These are phyloP conservation scores for Aproaerema taeniolella DNA, from an alignment of 2,888 invertebrate genomes.

Conservation along the genomic window DNA sequence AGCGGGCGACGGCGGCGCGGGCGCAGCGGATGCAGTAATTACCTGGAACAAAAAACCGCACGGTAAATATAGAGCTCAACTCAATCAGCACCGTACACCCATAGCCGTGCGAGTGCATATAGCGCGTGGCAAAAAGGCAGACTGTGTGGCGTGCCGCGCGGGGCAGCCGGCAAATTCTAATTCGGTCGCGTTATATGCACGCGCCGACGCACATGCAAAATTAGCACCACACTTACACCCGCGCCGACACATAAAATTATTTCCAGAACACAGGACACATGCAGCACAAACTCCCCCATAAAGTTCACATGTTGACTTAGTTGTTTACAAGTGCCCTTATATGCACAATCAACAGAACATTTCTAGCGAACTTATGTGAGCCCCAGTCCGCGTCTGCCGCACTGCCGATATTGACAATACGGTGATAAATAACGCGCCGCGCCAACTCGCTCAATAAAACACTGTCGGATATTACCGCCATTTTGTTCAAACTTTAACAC, in stretches of 20 bases:
- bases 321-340: too few relatives aligned
- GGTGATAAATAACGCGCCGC: constrained; percentile 34
- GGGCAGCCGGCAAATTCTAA: constrained; percentile 41
- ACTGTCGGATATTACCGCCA: constrained; percentile 18
- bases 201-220: constrained; percentile 29
- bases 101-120: neutral
- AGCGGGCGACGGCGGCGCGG: neutral
- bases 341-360: constrained; percentile 6
- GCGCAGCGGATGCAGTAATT: constrained; percentile 10
- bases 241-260: constrained; percentile 44
- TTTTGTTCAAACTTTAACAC: constrained; percentile 19
- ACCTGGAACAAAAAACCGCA: constrained; percentile 17
- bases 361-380: constrained; percentile 6
- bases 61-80: constrained; percentile 18
- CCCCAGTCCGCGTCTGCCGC: constrained; percentile 9
- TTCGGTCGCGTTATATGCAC: constrained; percentile 39
- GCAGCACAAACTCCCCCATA: constrained; percentile 31
- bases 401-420: constrained; percentile 30
- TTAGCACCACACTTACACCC: constrained; percentile 27
- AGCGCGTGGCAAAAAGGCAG: constrained; percentile 29
- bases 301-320: constrained; percentile 22
- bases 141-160: constrained; percentile 47
- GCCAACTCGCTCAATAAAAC: constrained; percentile 33
- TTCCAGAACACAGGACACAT: constrained; percentile 51
- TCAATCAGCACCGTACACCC: constrained; percentile 9